Conservation (phyloP, 2,113 vertebrate species). For the Podilymbus podiceps region DNA sequence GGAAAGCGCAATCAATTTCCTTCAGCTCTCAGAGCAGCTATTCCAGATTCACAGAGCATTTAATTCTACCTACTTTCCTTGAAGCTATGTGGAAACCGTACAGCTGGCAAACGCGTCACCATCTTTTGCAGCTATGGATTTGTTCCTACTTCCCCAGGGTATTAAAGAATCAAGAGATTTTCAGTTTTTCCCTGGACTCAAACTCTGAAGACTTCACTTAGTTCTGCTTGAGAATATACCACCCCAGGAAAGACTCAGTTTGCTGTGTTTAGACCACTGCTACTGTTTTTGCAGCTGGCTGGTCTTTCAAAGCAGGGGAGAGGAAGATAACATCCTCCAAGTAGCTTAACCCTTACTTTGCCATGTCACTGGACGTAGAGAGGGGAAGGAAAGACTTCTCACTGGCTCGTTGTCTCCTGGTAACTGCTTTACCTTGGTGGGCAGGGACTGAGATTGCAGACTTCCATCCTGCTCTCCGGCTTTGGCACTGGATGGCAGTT, state of each 20-base stretch:
- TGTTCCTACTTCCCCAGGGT: neutral
- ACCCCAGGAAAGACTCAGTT: conserved; percentile 45
- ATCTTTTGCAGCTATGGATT: neutral
- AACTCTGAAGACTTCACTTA: neutral
- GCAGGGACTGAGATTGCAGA: conserved; percentile 78
- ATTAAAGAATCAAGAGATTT: neutral
- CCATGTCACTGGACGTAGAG: neutral
- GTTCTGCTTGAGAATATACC: neutral
- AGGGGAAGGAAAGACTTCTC: neutral
- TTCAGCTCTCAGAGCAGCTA: neutral
- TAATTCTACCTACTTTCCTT: neutral
- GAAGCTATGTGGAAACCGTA: neutral
- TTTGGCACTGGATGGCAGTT: conserved; percentile 79
- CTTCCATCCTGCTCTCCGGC: conserved; percentile 73
- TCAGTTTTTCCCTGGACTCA: neutral
- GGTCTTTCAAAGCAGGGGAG: conserved; percentile 72
- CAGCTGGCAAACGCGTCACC: neutral
- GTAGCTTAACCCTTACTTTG: neutral
- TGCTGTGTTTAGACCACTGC: conserved; percentile 67
- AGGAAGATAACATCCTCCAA: neutral
- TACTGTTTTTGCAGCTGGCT: conserved; percentile 61
- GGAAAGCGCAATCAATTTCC: neutral
- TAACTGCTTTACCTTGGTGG: conserved; percentile 75
- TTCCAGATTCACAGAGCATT: neutral
- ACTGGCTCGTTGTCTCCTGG: rapidly evolving